These are phyloP conservation scores for Stenotaenia linearis DNA, from an alignment of 2,888 invertebrate genomes.

Conservation along the genomic window DNA sequence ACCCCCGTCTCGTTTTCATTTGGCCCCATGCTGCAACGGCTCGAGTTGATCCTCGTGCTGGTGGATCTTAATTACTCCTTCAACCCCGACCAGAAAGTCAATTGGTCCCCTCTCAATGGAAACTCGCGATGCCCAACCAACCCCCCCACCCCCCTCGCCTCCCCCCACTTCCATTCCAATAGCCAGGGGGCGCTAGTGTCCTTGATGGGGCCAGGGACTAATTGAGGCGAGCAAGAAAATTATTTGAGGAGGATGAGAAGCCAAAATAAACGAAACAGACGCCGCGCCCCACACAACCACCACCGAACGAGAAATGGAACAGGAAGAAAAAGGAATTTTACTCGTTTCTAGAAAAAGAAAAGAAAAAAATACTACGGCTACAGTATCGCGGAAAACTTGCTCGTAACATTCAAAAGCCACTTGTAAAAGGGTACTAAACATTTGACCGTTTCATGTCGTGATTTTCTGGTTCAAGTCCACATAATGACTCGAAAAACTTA, in stretches of 20 bases:
- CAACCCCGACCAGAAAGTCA: conserved; percentile 26
- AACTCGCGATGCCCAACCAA: conserved; percentile 11
- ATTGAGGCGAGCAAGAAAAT: conserved; percentile 26
- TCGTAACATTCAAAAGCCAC: conserved; percentile 5
- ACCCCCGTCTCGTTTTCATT: conserved; percentile 20
- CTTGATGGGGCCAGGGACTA: conserved; percentile 26
- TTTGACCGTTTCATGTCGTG: conserved; percentile 4
- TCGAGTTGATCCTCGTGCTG: conserved; percentile 9
- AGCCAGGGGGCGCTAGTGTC: conserved; percentile 19
- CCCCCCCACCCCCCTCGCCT: not conserved
- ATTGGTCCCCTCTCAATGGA: conserved; percentile 24
- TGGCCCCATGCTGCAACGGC: conserved; percentile 7
- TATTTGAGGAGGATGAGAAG: conserved; percentile 26
- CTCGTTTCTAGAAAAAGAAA: not conserved
- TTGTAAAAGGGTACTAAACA: conserved; percentile 13
- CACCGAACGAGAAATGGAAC: conserved; percentile 17
- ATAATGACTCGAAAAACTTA: not conserved
- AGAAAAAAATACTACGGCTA: not conserved
- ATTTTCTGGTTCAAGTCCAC: conserved; percentile 14
- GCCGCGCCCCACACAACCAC: conserved; percentile 11
- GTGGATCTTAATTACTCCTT: conserved; percentile 18
- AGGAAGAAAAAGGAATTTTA: conserved; percentile 10
- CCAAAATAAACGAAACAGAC: conserved; percentile 26
- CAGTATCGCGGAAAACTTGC: not conserved
- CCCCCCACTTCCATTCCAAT: conserved; percentile 1